These are phyloP conservation scores for Pseudochirops cupreus DNA, from an alignment of 2,797 vertebrate species.

Conservation along the genomic window DNA sequence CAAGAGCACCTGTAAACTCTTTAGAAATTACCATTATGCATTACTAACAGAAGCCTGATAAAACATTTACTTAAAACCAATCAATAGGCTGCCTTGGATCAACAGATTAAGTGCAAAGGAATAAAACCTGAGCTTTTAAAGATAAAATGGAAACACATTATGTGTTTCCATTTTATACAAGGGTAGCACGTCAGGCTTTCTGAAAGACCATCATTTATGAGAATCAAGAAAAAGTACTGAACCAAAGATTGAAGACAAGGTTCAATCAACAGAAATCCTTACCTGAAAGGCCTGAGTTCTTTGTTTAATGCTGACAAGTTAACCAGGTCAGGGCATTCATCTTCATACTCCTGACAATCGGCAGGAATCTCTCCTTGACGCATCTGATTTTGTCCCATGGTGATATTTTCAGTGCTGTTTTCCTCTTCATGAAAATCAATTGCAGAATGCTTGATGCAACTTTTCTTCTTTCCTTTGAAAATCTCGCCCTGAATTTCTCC, in stretches of 20 bases:
- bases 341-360: slow-evolving; percentile 58
- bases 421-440: slow-evolving; percentile 52
- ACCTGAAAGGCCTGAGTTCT: slow-evolving; percentile 82
- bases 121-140: slow-evolving; percentile 31
- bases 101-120: not conserved
- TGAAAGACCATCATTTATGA: slow-evolving; percentile 4
- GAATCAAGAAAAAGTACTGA: not conserved
- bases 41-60: not conserved
- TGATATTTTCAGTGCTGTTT: slow-evolving; percentile 54
- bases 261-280: slow-evolving; percentile 50
- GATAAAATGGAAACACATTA: slow-evolving; percentile 9
- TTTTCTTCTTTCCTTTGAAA: slow-evolving; percentile 5
- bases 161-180: slow-evolving; percentile 57
- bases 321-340: slow-evolving; percentile 74
- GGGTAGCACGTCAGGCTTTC: not conserved
- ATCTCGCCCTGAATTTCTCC: slow-evolving; percentile 87
- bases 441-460: slow-evolving; percentile 65
- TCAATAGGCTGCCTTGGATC: not conserved
- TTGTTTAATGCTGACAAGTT: slow-evolving; percentile 68
- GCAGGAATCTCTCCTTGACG: slow-evolving; percentile 13
- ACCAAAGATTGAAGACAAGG: slow-evolving; percentile 29
- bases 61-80: slow-evolving; percentile 10
- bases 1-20: slow-evolving; percentile 27
- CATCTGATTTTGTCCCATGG: slow-evolving; percentile 22
- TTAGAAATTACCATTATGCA: slow-evolving; percentile 17